phyloP scores from a whole-genome alignment of 2,888 invertebrate genomes.

The Cosmia pyralina region DNA sequence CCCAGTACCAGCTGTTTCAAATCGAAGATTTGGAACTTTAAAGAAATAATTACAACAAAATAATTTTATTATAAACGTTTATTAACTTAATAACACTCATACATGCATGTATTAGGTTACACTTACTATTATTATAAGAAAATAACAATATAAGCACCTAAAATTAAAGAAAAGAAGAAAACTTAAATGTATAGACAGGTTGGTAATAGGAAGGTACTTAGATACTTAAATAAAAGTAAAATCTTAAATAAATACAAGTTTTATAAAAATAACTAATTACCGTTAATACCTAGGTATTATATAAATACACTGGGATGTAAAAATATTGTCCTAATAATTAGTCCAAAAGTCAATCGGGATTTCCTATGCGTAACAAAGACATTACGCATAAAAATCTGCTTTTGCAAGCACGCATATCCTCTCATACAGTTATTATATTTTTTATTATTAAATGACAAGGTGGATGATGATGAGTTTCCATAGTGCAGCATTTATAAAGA shows the following conservation, averaged over 20 bases:
- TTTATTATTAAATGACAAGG: slow-evolving; percentile 17
- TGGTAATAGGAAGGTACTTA: neutral
- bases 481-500: slow-evolving; percentile 17
- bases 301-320: slow-evolving; percentile 13
- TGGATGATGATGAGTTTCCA: slow-evolving; percentile 32
- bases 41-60: neutral
- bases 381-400: slow-evolving; percentile 80
- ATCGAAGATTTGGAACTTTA: neutral
- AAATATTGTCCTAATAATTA: slow-evolving; percentile 8
- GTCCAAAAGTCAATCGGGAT: slow-evolving; percentile 55
- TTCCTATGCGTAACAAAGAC: slow-evolving; percentile 77
- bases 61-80: slow-evolving; percentile 37
- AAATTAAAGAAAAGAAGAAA: slow-evolving; percentile 41
- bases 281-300: neutral
- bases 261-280: slow-evolving; percentile 12
- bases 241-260: slow-evolving; percentile 3
- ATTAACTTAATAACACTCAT: slow-evolving; percentile 68
- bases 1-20: neutral
- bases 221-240: neutral
- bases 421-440: slow-evolving; percentile 29
- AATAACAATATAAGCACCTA: slow-evolving; percentile 82
- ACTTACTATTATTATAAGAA: slow-evolving; percentile 85
- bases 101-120: slow-evolving; percentile 76
- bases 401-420: slow-evolving; percentile 47
- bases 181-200: slow-evolving; percentile 17